Percentiles rank a stretch among this genome's conserved stretches.
Evolutionary conservation across 1,140 invertebrate species (phyloP).

Genomic region (Panagrolaimus sp.): DNA sequence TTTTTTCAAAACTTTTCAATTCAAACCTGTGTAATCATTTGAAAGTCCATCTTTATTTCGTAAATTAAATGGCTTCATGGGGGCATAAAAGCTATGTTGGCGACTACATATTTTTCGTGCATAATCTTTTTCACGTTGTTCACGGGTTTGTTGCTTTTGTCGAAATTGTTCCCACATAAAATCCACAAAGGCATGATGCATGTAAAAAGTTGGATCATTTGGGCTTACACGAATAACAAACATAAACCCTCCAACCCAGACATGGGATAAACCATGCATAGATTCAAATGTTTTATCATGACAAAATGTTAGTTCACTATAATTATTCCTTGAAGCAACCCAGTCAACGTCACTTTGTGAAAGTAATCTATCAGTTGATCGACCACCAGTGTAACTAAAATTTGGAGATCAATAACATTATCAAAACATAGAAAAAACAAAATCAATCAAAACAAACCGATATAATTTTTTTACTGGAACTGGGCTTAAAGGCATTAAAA

Average conservation of each 20-base stretch:
- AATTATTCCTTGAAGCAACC: constrained; percentile 50
- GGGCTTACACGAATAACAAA: constrained; percentile 56
- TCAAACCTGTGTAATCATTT: constrained; percentile 57
- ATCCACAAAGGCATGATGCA: constrained; percentile 61
- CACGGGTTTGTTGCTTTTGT: constrained; percentile 48
- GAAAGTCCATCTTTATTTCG: constrained; percentile 54
- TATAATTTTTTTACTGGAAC: constrained; percentile 57
- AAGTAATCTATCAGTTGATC: constrained; percentile 52
- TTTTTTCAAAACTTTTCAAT: constrained; percentile 28
- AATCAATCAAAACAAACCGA: constrained; percentile 31
- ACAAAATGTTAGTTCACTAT: constrained; percentile 55
- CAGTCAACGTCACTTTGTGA: constrained; percentile 52
- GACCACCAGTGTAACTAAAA: constrained; percentile 51
- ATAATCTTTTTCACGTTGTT: constrained; percentile 53
- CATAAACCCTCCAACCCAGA: constrained; percentile 60
- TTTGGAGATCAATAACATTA: constrained; percentile 6
- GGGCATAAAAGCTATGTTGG: constrained; percentile 47
- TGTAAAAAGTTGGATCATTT: constrained; percentile 53
- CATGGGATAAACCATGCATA: constrained; percentile 57
- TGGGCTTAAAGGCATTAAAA: constrained; percentile 57
- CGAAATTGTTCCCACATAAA: constrained; percentile 60
- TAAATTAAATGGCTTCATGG: constrained; percentile 57
- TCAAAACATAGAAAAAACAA: not conserved
- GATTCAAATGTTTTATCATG: constrained; percentile 60
- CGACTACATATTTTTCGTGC: constrained; percentile 54